Evolutionary conservation across 2,797 vertebrate species (phyloP).

Genomic region (Aplochiton taeniatus): DNA sequence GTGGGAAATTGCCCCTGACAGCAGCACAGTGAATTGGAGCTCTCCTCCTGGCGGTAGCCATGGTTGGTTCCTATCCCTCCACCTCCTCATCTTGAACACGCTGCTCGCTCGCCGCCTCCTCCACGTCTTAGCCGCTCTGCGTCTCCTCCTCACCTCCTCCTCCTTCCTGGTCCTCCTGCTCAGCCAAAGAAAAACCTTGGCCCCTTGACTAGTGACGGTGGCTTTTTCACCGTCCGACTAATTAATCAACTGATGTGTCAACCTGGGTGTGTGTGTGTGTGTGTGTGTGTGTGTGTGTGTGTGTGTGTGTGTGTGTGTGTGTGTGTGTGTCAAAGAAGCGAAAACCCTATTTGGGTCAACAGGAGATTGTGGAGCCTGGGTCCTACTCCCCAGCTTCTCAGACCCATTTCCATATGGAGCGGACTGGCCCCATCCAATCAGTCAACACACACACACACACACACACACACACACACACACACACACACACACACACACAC

Average conservation of each 20-base stretch:
- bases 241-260: constrained; percentile 57
- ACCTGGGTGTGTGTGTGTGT: constrained; percentile 9
- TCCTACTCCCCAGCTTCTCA: not conserved
- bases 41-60: not conserved
- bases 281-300: constrained; percentile 7
- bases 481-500: too few relatives aligned
- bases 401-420: constrained; percentile 61
- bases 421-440: constrained; percentile 43
- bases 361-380: constrained; percentile 30
- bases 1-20: too few relatives aligned
- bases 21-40: not conserved
- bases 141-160: not conserved
- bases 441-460: constrained; percentile 27
- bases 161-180: constrained; percentile 9
- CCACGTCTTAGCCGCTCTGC: not conserved
- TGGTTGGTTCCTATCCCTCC: not conserved
- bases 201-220: constrained; percentile 13
- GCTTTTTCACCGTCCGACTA: constrained; percentile 36
- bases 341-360: constrained; percentile 54
- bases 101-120: too few relatives aligned
- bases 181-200: too few relatives aligned
- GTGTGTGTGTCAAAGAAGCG: constrained; percentile 7
- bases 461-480: too few relatives aligned
- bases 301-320: constrained; percentile 6
- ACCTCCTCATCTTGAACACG: not conserved